These are phyloP conservation scores for Pteruthius melanotis DNA, from an alignment of 2,113 vertebrate genomes.

Conservation along the genomic window DNA sequence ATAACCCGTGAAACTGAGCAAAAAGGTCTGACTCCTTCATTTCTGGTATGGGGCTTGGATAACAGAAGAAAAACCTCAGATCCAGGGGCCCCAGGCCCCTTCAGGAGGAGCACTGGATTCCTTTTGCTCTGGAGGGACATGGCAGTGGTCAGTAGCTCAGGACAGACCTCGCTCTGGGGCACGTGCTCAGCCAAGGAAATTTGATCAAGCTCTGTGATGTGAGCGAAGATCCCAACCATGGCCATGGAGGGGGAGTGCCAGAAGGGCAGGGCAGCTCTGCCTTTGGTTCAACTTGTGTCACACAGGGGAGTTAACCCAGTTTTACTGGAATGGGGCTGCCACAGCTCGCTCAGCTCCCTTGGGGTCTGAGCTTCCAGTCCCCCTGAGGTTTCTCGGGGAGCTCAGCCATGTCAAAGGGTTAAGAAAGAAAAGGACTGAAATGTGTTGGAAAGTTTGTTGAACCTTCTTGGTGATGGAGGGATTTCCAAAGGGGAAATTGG, in stretches of 20 bases:
- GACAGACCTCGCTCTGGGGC: neutral
- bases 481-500: neutral
- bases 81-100: no score
- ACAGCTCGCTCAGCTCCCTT: neutral
- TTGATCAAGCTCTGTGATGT: neutral
- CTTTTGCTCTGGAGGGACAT: neutral
- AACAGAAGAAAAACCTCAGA: no score
- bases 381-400: neutral
- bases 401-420: neutral
- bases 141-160: neutral
- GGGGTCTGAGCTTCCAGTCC: neutral
- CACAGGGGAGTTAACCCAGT: rapidly evolving
- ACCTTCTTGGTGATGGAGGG: neutral
- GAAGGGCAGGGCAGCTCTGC: neutral
- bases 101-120: neutral
- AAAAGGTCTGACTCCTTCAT: no score
- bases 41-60: no score
- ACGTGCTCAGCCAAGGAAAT: neutral
- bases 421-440: neutral
- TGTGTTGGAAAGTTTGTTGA: neutral
- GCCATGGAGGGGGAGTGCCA: neutral
- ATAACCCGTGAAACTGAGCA: no score
- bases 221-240: neutral
- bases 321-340: neutral
- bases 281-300: neutral